Evolutionary conservation across 2,888 invertebrate species (phyloP), one percentile per base, ranked within the genome.

Genomic region (Leucoma salicis): DNA sequence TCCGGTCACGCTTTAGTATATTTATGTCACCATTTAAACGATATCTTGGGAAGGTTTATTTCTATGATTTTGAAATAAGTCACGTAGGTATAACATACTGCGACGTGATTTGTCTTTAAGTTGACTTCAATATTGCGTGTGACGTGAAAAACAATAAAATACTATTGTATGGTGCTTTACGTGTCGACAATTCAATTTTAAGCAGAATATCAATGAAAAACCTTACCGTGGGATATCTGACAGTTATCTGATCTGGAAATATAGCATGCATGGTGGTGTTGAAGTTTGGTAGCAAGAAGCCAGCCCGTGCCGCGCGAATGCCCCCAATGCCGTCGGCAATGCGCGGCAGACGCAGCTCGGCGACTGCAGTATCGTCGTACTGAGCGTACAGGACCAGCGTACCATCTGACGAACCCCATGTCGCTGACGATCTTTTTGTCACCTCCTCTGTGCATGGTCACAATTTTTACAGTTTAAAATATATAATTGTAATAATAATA

Each of bases 361-460:
- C 93, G 40, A 96, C 95, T 53, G 92, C 91, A 42, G 93, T 92
- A 85, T 97, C 97, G 88, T 97, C 96, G 87, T 96, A 97, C 58
- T 94, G 93, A 39, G 95, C 96, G 84, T 93, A 99, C 75, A 97
- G 92, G 46, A 99, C 92, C 68, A 94, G 93, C 27, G 93, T 91
- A 36, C 97, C 97, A 76, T 96, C 95, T 12, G 92, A 90, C 41
- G 94, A 96, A 76, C 95, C 93, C 98, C 98, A 99, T 61, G 96
- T 89, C 34, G 97, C 97, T 70, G 95, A 93, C 42, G 93, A 94
- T 54, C 91, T 91, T 57, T 94, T 93, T 70, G 97, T 91, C 70
- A 98, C 94, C 90, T 98, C 97, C 92, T 98, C 97, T 96, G 91
- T 27, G 21, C n/a, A n/a, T n/a, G n/a, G n/a, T n/a, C n/a, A n/a